Evolutionary conservation across 2,113 vertebrate species (phyloP).

Genomic region (Sinocyclocheilus grahami): DNA sequence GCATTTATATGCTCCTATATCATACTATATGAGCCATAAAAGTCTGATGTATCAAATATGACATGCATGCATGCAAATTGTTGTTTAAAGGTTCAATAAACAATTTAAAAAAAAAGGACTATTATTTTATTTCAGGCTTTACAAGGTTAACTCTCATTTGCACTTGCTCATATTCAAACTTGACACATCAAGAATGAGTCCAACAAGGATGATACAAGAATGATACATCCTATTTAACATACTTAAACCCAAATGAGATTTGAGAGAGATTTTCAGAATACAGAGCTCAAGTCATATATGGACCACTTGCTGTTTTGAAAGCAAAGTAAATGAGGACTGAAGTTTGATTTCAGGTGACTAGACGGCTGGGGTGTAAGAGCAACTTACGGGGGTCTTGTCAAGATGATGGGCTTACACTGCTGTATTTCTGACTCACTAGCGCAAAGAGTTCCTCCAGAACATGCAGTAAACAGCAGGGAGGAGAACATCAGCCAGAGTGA

Average conservation of each 20-base stretch:
- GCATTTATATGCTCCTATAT: background rate
- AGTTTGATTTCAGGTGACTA: background rate
- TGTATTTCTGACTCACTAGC: slow-evolving; percentile 8
- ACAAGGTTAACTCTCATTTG: background rate
- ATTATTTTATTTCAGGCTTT: background rate
- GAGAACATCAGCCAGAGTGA: background rate
- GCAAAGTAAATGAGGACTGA: background rate
- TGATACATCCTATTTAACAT: background rate
- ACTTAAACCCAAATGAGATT: background rate
- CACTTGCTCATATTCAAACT: background rate
- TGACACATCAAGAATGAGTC: background rate
- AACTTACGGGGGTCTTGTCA: background rate
- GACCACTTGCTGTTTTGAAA: background rate
- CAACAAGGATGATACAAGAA: background rate
- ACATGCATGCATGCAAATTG: background rate
- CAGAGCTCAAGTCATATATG: background rate
- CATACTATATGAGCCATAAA: background rate
- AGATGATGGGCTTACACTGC: background rate
- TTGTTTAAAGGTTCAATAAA: background rate
- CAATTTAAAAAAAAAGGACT: background rate
- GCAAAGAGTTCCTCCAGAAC: slow-evolving; percentile 1
- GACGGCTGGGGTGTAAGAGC: background rate
- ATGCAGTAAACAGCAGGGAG: slow-evolving; percentile 27
- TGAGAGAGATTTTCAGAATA: background rate
- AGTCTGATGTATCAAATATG: background rate